Percentiles rank a stretch among this genome's conserved stretches.
phyloP scores from a whole-genome alignment of 2,113 vertebrate genomes.

The Prietella phreatophila region DNA sequence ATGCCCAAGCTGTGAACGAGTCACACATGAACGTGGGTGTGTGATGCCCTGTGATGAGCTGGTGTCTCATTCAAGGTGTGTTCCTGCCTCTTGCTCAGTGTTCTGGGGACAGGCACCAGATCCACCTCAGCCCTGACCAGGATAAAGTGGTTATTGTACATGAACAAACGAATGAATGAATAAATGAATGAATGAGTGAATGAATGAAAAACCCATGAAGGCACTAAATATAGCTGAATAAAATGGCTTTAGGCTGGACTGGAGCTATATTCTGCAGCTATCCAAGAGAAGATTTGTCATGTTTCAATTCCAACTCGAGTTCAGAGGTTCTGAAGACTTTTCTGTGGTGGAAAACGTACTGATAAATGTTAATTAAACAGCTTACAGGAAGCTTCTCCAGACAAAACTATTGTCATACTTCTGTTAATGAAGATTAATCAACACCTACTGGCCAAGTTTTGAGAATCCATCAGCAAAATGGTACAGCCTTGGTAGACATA shows the following conservation, averaged over 20 bases:
- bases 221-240: slow-evolving; percentile 11
- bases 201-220: background rate
- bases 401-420: no score
- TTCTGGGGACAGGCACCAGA: background rate
- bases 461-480: no score
- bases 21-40: background rate
- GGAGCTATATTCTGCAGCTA: slow-evolving; percentile 5
- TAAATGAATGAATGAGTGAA: background rate
- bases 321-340: background rate
- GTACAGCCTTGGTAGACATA: background rate
- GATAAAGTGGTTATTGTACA: background rate
- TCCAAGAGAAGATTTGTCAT: background rate
- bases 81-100: background rate
- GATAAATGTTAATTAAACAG: no score
- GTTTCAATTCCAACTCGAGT: background rate
- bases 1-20: no score
- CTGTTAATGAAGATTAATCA: no score
- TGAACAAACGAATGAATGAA: background rate
- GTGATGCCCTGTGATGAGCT: background rate
- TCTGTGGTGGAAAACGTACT: no score
- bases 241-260: background rate
- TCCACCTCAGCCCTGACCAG: background rate
- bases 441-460: no score
- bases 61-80: background rate
- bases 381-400: no score